Conservation (phyloP, 2,888 invertebrate genomes). For the Dione juno region DNA sequence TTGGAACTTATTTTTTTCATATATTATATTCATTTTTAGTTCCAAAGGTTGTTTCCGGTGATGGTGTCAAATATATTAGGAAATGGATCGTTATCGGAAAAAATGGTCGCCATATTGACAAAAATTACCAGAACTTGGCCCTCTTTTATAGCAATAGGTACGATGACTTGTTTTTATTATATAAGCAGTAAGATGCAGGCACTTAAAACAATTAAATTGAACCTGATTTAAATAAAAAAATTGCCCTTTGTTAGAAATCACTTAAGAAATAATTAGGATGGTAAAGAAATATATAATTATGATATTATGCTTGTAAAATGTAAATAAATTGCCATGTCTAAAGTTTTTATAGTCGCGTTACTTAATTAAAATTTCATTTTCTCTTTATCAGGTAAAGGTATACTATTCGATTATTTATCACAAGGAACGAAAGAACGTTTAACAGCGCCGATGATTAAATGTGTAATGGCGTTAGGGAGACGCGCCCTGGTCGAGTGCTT, state of each 20-base stretch:
- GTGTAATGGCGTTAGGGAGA: slow-evolving; percentile 72
- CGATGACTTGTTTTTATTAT: neutral
- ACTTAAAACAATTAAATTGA: too few species aligned
- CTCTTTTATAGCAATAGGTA: slow-evolving; percentile 76
- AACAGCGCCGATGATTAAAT: slow-evolving; percentile 76
- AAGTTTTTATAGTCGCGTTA: too few species aligned
- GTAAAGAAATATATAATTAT: too few species aligned
- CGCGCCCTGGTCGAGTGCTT: slow-evolving; percentile 70
- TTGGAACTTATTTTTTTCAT: neutral
- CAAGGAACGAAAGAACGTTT: slow-evolving; percentile 75
- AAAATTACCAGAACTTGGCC: slow-evolving; percentile 80
- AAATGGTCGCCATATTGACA: slow-evolving; percentile 78
- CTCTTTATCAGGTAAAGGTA: slow-evolving; percentile 67
- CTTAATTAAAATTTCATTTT: too few species aligned
- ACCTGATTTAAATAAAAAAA: too few species aligned
- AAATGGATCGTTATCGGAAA: slow-evolving; percentile 75
- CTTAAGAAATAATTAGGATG: too few species aligned
- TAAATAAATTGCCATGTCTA: too few species aligned
- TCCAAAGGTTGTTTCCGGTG: slow-evolving; percentile 78
- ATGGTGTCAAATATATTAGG: slow-evolving; percentile 81
- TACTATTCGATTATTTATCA: slow-evolving; percentile 76
- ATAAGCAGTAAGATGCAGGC: too few species aligned
- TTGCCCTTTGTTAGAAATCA: too few species aligned
- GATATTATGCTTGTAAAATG: too few species aligned
- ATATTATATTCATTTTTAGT: slow-evolving; percentile 58